phyloP scores from a whole-genome alignment of 2,888 invertebrate species.

The Autographa pulchrina region DNA sequence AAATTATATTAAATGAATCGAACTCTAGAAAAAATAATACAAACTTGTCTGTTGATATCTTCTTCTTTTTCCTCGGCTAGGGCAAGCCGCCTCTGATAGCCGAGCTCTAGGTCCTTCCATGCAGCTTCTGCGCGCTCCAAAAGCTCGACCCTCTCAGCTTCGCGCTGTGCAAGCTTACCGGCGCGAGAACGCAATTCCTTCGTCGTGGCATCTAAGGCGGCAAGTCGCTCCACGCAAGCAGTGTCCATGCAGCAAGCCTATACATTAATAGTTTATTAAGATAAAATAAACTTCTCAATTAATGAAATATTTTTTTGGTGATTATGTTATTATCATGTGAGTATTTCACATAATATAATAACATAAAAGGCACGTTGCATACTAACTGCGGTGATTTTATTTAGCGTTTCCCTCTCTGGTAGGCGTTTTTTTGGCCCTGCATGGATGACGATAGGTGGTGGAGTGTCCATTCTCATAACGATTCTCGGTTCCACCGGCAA shows the following conservation, averaged over 20 bases:
- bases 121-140: constrained; percentile 82
- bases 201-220: constrained; percentile 68
- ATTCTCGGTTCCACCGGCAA: constrained; percentile 75
- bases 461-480: constrained; percentile 73
- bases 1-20: neutral
- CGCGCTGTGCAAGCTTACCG: constrained; percentile 71
- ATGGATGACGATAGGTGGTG: constrained; percentile 7
- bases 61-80: constrained; percentile 77
- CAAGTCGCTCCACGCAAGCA: constrained; percentile 68
- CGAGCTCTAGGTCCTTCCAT: constrained; percentile 81
- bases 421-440: constrained; percentile 48
- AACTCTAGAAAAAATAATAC: constrained; percentile 7
- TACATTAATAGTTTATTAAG: neutral
- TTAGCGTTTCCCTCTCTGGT: constrained; percentile 56
- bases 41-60: constrained; percentile 73
- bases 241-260: constrained; percentile 77
- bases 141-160: constrained; percentile 76
- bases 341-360: no score
- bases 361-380: neutral
- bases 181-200: constrained; percentile 73
- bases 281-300: no score
- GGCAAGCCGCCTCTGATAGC: constrained; percentile 75
- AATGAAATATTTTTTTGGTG: no score
- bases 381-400: constrained; percentile 74
- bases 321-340: no score